A percentile compares a stretch with the other conserved stretches of the same genome.
phyloP scores from a whole-genome alignment of 2,113 vertebrate genomes.

The Myxocyprinus asiaticus region DNA sequence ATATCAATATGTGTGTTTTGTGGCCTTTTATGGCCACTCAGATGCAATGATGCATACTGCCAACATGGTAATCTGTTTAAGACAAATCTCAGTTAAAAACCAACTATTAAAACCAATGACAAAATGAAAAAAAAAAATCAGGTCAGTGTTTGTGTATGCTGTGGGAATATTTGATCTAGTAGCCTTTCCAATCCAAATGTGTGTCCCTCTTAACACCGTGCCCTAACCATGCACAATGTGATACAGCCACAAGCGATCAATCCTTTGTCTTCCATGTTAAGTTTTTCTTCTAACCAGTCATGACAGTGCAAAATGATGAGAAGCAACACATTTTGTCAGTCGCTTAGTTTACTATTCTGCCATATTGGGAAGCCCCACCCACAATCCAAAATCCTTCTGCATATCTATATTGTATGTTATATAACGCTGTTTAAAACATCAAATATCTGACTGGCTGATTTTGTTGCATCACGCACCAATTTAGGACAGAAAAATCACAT shows the following conservation, averaged over 20 bases:
- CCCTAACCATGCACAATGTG: not conserved
- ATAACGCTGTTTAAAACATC: not conserved
- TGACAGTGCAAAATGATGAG: not conserved
- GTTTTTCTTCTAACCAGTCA: not conserved
- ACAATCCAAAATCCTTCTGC: not conserved
- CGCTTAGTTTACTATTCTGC: not conserved
- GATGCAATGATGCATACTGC: slow-evolving; percentile 6
- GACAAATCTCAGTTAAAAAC: too few relatives aligned
- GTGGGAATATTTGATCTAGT: not conserved
- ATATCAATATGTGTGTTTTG: not conserved
- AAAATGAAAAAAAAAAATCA: slow-evolving; percentile 15
- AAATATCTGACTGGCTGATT: not conserved
- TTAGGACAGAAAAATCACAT: not conserved
- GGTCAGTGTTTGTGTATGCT: not conserved
- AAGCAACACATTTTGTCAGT: too few relatives aligned
- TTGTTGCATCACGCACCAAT: not conserved
- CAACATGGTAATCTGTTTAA: not conserved
- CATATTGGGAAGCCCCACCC: not conserved
- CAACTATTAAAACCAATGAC: not conserved
- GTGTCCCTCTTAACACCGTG: slow-evolving; percentile 3
- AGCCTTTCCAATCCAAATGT: not conserved
- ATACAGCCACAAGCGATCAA: not conserved
- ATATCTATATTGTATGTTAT: not conserved
- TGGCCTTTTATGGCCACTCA: slow-evolving; percentile 10
- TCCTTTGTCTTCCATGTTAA: not conserved